A percentile compares a stretch with the other conserved stretches of the same genome.
Conservation (phyloP, 2,113 vertebrate genomes). For the Mandrillus leucophaeus region DNA sequence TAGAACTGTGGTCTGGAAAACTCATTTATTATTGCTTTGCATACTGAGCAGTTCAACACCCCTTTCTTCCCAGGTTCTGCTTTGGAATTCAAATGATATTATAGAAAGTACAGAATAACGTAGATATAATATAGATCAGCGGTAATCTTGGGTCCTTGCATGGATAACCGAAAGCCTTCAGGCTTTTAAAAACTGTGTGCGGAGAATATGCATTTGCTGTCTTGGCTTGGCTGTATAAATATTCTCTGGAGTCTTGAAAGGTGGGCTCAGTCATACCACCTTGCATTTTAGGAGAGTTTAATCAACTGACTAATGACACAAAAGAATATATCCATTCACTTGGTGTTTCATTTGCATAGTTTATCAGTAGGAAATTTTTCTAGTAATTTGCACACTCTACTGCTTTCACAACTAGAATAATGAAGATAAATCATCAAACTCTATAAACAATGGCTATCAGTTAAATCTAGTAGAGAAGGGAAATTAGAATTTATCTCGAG, state of each 20-base stretch:
- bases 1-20: constrained; percentile 53
- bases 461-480: not conserved
- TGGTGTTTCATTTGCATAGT: not conserved
- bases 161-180: not conserved
- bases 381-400: not conserved
- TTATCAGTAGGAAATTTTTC: constrained; percentile 35
- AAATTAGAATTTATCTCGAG: constrained; percentile 37
- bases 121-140: not conserved
- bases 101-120: not conserved
- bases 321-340: not conserved
- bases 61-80: not conserved
- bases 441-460: not conserved
- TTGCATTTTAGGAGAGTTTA: not conserved
- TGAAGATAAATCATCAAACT: not conserved
- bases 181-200: not conserved
- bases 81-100: not conserved
- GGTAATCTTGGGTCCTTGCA: not conserved
- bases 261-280: not conserved
- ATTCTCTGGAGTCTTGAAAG: not conserved
- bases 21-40: not conserved
- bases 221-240: not conserved
- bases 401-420: constrained; percentile 28
- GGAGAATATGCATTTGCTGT: not conserved
- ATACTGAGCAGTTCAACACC: not conserved
- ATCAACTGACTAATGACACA: not conserved